Conservation (phyloP, 2,113 vertebrate genomes). For the Anser brachyrhynchus region DNA sequence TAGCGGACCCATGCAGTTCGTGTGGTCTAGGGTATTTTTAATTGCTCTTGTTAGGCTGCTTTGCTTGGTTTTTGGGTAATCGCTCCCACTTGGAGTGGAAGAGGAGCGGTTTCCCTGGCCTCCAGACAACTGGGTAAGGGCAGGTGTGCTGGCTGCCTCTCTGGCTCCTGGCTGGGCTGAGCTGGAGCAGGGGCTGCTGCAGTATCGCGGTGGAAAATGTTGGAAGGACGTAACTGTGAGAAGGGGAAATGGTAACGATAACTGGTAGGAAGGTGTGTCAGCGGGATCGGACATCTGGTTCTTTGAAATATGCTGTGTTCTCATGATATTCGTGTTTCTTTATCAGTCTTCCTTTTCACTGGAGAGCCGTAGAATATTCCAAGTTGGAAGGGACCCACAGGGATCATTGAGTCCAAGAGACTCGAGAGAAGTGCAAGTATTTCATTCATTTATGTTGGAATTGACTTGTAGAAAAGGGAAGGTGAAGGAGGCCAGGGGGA, state of each 20-base stretch:
- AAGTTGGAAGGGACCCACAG: not conserved
- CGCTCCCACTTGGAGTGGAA: not conserved
- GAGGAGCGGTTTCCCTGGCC: not conserved
- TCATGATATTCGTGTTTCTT: not conserved
- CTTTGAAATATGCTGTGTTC: constrained; percentile 10
- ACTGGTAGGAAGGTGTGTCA: not conserved
- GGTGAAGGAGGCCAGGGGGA: not conserved
- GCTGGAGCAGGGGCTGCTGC: not conserved
- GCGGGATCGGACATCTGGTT: constrained; percentile 44
- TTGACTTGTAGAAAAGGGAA: not conserved
- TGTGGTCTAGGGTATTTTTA: not conserved
- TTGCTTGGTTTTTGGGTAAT: not conserved
- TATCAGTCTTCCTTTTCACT: not conserved
- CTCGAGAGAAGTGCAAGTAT: not conserved
- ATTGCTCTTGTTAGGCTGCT: not conserved
- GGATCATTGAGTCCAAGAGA: not conserved
- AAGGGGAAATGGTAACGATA: not conserved
- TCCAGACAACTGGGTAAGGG: not conserved
- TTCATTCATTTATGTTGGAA: not conserved
- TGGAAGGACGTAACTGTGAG: constrained; percentile 25
- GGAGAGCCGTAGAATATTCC: not conserved
- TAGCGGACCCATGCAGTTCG: not conserved
- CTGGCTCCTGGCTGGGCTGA: not conserved
- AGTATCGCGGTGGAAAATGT: not conserved
- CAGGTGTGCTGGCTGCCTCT: not conserved